Evolutionary conservation across 1,140 invertebrate genomes (phyloP), one percentile per base, ranked within the genome.

Genomic region (Lepidurus couesii): DNA sequence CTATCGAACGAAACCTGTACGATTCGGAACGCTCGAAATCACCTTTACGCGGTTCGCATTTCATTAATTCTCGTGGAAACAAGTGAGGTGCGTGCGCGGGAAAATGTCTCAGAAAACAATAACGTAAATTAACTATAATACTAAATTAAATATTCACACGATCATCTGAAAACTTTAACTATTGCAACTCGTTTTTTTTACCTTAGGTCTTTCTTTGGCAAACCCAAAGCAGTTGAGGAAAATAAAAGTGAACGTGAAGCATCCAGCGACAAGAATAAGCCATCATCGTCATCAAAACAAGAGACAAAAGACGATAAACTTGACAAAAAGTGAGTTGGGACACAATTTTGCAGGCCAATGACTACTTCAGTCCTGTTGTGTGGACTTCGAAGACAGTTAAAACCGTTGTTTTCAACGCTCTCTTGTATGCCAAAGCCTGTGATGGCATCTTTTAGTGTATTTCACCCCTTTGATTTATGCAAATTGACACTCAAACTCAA

Each of bases 181-280:
- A 13, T 47, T 65, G 53, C 0, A n/a, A 11, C 3, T 65, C 7
- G 1, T 4, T 16, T 13, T 9, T 65, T 21, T 24, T n/a, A 21
- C 2, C 34, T 34, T 34, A 65, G 53, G 7, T 65, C 53, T 7
- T 65, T 65, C 53, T 65, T 65, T 65, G 53, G 53, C 5, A 65
- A 65, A 21, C 53, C 53, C n/a, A 79, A 80, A 79, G 42, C 3
- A n/a, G 26, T n/a, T 43, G 74, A 44, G n/a, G 26, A 81, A 44
- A 45, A 74, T 3, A 75, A 76, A 24, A 24, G 53, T 45, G 74
- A 76, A 24, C 13, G 53, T 45, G 74, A 42, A 34, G 26, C 34
- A 26, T 24, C 80, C 26, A 74, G 80, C 75, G 77, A n/a, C 34
- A 44, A 24, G 24, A 24, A 24, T 24, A 24, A 77, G 42, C 45